Evolutionary conservation across 2,888 invertebrate genomes (phyloP).

Genomic region (Mythimna ferrago): DNA sequence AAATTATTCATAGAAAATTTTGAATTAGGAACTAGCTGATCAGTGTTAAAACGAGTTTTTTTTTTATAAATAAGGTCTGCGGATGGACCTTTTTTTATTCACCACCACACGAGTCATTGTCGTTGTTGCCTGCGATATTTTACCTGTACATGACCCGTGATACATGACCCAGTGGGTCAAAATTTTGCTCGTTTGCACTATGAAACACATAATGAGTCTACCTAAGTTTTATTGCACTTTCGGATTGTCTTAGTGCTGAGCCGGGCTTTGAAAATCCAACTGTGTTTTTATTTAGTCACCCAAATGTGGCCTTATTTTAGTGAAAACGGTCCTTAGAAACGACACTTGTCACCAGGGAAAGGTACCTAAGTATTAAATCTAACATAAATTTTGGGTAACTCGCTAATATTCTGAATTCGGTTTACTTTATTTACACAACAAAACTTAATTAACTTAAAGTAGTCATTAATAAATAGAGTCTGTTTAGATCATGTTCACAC

Average conservation of each 20-base stretch:
- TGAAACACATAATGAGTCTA: neutral
- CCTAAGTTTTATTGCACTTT: neutral
- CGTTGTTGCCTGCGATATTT: neutral
- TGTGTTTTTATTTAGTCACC: neutral
- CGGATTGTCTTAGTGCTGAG: neutral
- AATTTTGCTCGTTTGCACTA: neutral
- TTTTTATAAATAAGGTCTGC: no score
- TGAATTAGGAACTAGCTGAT: no score
- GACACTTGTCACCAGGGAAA: neutral
- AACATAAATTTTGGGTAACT: conserved; percentile 71
- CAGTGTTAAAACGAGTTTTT: no score
- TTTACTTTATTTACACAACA: conserved; percentile 75
- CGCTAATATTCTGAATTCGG: conserved; percentile 67
- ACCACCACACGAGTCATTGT: neutral
- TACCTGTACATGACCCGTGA: neutral
- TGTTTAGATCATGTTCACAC: conserved; percentile 75
- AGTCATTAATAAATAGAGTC: conserved; percentile 82
- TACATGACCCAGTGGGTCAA: neutral
- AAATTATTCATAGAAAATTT: no score
- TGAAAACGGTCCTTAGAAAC: neutral
- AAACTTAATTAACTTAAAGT: conserved; percentile 64
- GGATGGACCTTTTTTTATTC: neutral
- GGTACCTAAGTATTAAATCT: conserved; percentile 36
- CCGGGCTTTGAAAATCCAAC: neutral
- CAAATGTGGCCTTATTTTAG: neutral